Base-by-base conservation (phyloP, 2,888 invertebrate genomes). In the Habrosyne pyritoides region DNA sequence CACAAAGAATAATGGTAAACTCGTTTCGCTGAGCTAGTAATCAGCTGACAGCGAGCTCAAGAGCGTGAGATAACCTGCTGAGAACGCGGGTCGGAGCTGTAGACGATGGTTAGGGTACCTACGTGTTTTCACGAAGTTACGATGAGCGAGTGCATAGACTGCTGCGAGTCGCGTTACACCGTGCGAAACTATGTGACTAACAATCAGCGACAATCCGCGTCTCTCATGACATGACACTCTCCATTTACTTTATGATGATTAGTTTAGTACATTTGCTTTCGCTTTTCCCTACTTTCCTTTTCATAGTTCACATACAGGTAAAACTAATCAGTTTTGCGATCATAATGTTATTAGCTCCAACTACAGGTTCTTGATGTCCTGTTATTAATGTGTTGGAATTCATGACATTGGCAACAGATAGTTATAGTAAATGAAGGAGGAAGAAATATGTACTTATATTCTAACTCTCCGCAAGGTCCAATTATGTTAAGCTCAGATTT, bases 131-230 rank as follows among this genome's bases (percentile, higher is more conserved):
- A 57, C 60, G 61, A 58, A 61, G 58, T 57, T 57, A 65, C 64
- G 69, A 66, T 67, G 69, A n/a, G n/a, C 64, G 68, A 63, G 63
- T 26, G 18, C 50, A 50, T 28, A 57, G 64, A 73, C 75, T 78
- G 71, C 67, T 70, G 69, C 73, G 61, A 66, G 52, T 86, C 84
- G 66, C 68, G 76, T 87, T 86, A 82, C 82, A 83, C 81, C 88
- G 88, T 88, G 88, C 82, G 88, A 88, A 88, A 84, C 76, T 84
- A 87, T 84, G 84, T 73, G 72, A 64, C 56, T 66, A 67, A 78
- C 73, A 60, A 75, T 69, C 70, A 59, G 57, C 55, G 49, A 42
- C 65, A 55, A 53, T 59, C 50, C 53, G 30, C 46, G 28, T 53
- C 54, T 74, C 69, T 64, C 66, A 63, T 77, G 69, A 66, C 66